These are phyloP conservation scores for Agrypnia vestita DNA, from an alignment of 1,140 invertebrate species.

Conservation along the genomic window DNA sequence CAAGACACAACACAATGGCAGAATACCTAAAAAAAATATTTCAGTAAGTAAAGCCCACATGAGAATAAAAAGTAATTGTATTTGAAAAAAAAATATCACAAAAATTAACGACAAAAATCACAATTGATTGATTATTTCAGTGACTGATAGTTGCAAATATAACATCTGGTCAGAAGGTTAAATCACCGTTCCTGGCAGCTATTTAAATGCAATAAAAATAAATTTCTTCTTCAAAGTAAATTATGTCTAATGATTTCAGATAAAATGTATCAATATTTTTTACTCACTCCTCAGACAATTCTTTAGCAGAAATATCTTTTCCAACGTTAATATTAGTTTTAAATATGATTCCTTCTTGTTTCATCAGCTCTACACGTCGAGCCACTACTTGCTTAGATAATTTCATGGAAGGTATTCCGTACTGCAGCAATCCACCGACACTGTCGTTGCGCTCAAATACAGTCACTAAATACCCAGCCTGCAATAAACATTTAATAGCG, in stretches of 20 bases:
- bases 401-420: slow-evolving; percentile 99
- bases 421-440: slow-evolving; percentile 94
- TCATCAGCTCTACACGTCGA: slow-evolving; percentile 89
- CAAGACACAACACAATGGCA: slow-evolving; percentile 92
- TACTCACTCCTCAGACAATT: slow-evolving; percentile 74
- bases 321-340: slow-evolving; percentile 93
- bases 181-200: too few relatives aligned
- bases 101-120: neutral
- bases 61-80: neutral
- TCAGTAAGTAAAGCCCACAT: too few relatives aligned
- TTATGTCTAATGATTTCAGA: neutral
- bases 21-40: slow-evolving; percentile 75
- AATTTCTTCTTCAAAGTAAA: too few relatives aligned
- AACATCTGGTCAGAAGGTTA: neutral
- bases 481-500: slow-evolving; percentile 46
- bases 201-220: too few relatives aligned
- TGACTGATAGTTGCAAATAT: neutral
- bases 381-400: slow-evolving; percentile 94
- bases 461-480: slow-evolving; percentile 91
- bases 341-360: slow-evolving; percentile 93
- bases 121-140: neutral
- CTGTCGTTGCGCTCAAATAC: slow-evolving; percentile 98
- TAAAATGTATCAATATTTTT: neutral
- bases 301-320: slow-evolving; percentile 88
- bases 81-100: neutral